These are phyloP conservation scores for Bombus turneri DNA, from an alignment of 1,140 invertebrate genomes.

Conservation along the genomic window DNA sequence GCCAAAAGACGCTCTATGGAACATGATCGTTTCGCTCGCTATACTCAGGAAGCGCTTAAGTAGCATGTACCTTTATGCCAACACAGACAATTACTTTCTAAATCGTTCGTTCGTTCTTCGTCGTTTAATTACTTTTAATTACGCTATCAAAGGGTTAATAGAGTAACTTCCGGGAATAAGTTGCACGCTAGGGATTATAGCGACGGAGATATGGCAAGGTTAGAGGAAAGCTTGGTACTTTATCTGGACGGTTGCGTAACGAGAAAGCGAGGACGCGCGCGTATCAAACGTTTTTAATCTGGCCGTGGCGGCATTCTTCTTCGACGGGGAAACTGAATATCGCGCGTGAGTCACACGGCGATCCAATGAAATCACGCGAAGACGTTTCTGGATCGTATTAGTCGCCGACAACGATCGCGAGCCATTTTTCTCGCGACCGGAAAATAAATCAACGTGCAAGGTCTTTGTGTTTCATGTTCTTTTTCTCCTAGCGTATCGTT, in stretches of 20 bases:
- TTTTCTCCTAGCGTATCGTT: not conserved
- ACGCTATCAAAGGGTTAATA: not conserved
- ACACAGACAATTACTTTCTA: not conserved
- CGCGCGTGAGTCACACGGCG: slow-evolving; percentile 41
- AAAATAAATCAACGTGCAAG: slow-evolving; percentile 49
- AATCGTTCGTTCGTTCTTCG: not conserved
- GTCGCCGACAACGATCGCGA: slow-evolving; percentile 27
- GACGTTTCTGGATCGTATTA: slow-evolving; percentile 52
- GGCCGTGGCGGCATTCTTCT: not conserved
- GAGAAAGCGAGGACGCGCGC: slow-evolving; percentile 39
- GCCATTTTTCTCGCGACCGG: slow-evolving; percentile 38
- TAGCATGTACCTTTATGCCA: no score
- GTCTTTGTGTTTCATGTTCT: slow-evolving; percentile 16
- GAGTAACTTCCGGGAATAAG: not conserved
- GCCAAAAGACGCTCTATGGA: not conserved
- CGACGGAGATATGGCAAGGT: not conserved
- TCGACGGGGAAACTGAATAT: slow-evolving; percentile 32
- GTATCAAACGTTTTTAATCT: slow-evolving; percentile 32
- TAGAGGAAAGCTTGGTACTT: not conserved
- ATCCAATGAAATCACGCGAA: slow-evolving; percentile 45
- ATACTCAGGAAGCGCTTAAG: no score
- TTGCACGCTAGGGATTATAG: not conserved
- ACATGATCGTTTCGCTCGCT: no score
- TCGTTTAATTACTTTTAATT: not conserved
- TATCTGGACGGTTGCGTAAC: slow-evolving; percentile 14